Evolutionary conservation across 2,888 invertebrate genomes (phyloP), one percentile per base, ranked within the genome.

Genomic region (Stictocephala bisonia): DNA sequence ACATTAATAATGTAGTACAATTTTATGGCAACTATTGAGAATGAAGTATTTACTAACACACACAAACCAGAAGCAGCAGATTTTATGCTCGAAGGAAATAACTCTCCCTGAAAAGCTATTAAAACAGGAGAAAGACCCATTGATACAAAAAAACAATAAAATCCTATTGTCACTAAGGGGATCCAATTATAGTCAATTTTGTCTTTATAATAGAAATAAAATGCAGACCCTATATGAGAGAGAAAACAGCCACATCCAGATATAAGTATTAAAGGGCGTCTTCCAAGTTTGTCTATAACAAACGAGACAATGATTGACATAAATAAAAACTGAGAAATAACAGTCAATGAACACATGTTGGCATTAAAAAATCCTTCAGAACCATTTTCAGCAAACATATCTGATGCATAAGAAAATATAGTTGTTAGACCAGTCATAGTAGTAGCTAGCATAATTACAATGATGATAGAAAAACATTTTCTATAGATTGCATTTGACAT

Each of bases 31-130:
- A 85, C 74, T 76, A 90, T 89, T 40, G 87, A 87, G 60, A 89
- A 80, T 0, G 87, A 77, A 29, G 88, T 88, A 0, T 87, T 86
- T 74, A 87, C 81, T 79, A 88, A 85, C 0, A 88, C 88, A 0
- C 87, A 87, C 6, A 86, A 76, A 3, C 88, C 88, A 0, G 89
- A 87, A 0, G 89, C 89, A 0, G 85, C 84, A 0, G 87, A 86
- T 80, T 89, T 90, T 0, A 90, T 87, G 73, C 89, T 89, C 0
- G 88, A 87, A 0, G 90, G 88, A 77, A 90, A 90, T 6, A 90
- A 77, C 80, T 90, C 90, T 0, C 89, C 88, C 77, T 89, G 86
- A 84, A 89, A 85, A 76, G 90, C 86, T 75, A 89, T 89, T 0
- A 90, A 86, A 24, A 90, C 78, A 22, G 88, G 89, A 0, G 87